phyloP scores from a whole-genome alignment of 1,140 invertebrate species.

The Drosophila azteca region DNA sequence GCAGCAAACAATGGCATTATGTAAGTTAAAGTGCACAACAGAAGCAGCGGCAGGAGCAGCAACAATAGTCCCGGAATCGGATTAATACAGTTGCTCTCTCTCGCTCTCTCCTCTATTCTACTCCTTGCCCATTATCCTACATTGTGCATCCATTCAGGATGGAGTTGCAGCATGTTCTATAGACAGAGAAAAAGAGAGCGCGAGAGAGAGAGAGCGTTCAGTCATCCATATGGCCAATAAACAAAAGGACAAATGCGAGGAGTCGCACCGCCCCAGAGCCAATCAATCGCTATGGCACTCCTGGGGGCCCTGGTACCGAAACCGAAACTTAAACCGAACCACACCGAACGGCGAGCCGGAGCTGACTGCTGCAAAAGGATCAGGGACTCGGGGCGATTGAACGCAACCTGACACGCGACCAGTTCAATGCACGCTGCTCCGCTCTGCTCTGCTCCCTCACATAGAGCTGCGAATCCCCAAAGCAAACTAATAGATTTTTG shows the following conservation, averaged over 20 bases:
- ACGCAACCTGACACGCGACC: conserved; percentile 80
- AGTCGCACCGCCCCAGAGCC: conserved; percentile 74
- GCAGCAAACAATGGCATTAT: conserved; percentile 81
- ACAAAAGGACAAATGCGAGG: conserved; percentile 78
- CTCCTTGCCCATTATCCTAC: too few species aligned
- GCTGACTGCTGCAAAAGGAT: conserved; percentile 3
- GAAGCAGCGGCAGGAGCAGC: conserved; percentile 17
- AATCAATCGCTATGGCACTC: conserved; percentile 83
- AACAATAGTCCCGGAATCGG: conserved; percentile 74
- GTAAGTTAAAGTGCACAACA: conserved; percentile 74
- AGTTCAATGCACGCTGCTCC: conserved; percentile 74
- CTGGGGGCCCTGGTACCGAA: conserved; percentile 30
- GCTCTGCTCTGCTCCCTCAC: conserved; percentile 40
- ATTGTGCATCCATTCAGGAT: too few species aligned
- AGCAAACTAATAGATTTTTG: conserved; percentile 74
- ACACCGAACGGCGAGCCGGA: neutral
- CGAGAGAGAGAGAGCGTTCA: neutral
- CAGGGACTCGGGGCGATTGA: conserved; percentile 55
- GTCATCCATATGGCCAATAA: conserved; percentile 62
- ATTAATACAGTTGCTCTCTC: conserved; percentile 61
- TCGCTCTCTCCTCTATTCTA: too few species aligned
- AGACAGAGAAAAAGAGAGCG: too few species aligned
- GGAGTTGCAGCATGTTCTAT: too few species aligned
- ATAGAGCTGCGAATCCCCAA: conserved; percentile 62
- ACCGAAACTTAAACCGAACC: too few species aligned